Base-by-base conservation (phyloP, 1,140 invertebrate genomes). In the Musca vetustissima region DNA sequence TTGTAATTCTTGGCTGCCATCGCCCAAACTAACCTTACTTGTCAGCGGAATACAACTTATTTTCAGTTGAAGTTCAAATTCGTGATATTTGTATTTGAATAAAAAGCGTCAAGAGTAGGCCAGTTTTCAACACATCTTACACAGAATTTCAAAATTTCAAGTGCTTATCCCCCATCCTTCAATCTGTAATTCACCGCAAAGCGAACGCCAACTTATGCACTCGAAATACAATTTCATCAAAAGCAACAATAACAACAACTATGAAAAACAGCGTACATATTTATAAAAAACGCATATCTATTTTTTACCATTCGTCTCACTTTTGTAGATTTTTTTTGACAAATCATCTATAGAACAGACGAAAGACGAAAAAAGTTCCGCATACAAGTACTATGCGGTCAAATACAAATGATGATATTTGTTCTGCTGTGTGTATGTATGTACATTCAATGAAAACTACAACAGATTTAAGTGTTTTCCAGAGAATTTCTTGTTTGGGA, bases 61-160 rank as follows among this genome's bases (percentile, higher is more conserved):
- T 43, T 43, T 43, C 2, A 1, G 36, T 11, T 13, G 36, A 43
- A 43, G 36, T 43, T 43, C 36, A 43, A 43, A 43, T 9, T 43
- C 36, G 36, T 43, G 36, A 53, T 53, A n/a, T n/a, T n/a, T 14
- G 14, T 53, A 53, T 22, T 53, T 50, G n/a, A 25, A 66, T 28
- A 7, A 7, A 24, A 50, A 66, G 47, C 50, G 47, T 14, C n/a
- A 52, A 66, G 43, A 50, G 64, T n/a, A 49, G 64, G 64, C 64
- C 64, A 66, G 43, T 66, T 66, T 66, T 66, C 64, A 66, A 66
- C 64, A 66, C 64, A 49, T 65, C 22, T 28, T 19, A 24, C 11
- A 9, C 13, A 61, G 36, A 55, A 55, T 19, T 13, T 32, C 25
- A 59, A 49, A 48, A 21, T 65, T 48, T 65, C 64, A 9, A 61